Evolutionary conservation across 2,797 vertebrate genomes (phyloP).

Genomic region (Semaprochilodus insignis): DNA sequence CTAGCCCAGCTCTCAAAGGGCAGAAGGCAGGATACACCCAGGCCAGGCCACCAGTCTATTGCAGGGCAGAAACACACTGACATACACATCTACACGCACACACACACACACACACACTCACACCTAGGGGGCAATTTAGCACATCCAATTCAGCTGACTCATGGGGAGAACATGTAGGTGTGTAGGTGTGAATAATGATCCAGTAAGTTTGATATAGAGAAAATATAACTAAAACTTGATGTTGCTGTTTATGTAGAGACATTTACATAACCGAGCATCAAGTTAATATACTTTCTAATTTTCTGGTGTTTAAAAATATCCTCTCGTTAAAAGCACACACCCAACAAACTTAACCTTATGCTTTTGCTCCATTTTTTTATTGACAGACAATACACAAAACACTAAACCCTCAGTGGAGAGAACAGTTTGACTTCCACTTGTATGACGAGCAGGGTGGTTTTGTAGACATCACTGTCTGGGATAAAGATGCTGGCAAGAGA

Average conservation of each 20-base stretch:
- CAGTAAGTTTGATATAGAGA: not conserved
- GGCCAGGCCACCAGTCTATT: too few relatives aligned
- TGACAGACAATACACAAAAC: constrained; percentile 89
- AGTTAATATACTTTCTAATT: not conserved
- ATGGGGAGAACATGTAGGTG: too few relatives aligned
- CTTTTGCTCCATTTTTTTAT: constrained; percentile 8
- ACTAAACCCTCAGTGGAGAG: constrained; percentile 93
- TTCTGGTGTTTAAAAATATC: not conserved
- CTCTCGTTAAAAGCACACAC: not conserved
- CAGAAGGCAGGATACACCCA: too few relatives aligned
- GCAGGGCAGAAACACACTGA: too few relatives aligned
- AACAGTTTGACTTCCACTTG: constrained; percentile 94
- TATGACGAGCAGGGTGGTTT: constrained; percentile 88
- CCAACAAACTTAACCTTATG: not conserved
- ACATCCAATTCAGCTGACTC: too few relatives aligned
- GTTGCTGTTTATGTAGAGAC: not conserved
- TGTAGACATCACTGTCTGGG: constrained; percentile 93
- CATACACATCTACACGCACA: too few relatives aligned
- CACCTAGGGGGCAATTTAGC: too few relatives aligned
- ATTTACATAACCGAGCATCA: too few relatives aligned
- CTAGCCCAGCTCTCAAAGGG: too few relatives aligned
- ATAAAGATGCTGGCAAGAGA: constrained; percentile 88
- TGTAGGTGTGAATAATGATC: not conserved
- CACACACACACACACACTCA: too few relatives aligned
- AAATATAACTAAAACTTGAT: not conserved